Evolutionary conservation across 1,140 invertebrate genomes (phyloP).

Genomic region (Nephotettix cincticeps): DNA sequence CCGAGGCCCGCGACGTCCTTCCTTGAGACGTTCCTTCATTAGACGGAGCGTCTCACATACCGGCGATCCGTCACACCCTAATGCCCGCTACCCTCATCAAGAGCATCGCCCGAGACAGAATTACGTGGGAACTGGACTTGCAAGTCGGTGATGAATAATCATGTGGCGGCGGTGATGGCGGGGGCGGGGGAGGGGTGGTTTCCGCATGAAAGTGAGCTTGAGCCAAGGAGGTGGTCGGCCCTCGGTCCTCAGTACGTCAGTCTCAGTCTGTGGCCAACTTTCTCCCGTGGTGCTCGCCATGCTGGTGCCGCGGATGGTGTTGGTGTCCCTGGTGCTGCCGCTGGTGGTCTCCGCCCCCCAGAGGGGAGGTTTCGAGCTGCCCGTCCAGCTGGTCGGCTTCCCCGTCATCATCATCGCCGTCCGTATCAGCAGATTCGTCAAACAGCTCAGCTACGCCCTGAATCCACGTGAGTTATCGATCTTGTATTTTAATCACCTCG

Average conservation of each 20-base stretch:
- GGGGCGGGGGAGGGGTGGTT: not conserved
- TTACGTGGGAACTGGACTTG: conserved; percentile 3
- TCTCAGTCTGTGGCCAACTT: conserved; percentile 26
- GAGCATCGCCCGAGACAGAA: too few species aligned
- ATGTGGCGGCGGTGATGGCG: not conserved
- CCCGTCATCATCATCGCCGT: conserved; percentile 79
- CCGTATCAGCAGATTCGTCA: conserved; percentile 76
- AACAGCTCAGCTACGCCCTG: conserved; percentile 77
- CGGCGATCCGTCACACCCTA: too few species aligned
- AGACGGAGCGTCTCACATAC: too few species aligned
- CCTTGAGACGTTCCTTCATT: too few species aligned
- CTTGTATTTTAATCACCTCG: too few species aligned
- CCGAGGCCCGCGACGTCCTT: too few species aligned
- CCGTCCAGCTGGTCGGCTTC: conserved; percentile 78
- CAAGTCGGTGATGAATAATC: not conserved
- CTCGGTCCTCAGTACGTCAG: not conserved
- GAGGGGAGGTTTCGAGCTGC: conserved; percentile 60
- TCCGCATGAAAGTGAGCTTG: too few species aligned
- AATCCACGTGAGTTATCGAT: conserved; percentile 69
- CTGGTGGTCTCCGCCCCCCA: conserved; percentile 5
- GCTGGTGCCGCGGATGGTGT: not conserved
- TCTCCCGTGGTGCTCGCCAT: conserved; percentile 12
- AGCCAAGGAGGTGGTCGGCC: too few species aligned
- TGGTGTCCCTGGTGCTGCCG: conserved; percentile 12
- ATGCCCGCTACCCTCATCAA: too few species aligned